Percentiles rank a stretch among this genome's conserved stretches.
Conservation (phyloP, 2,113 vertebrate genomes). For the Macrotus californicus region DNA sequence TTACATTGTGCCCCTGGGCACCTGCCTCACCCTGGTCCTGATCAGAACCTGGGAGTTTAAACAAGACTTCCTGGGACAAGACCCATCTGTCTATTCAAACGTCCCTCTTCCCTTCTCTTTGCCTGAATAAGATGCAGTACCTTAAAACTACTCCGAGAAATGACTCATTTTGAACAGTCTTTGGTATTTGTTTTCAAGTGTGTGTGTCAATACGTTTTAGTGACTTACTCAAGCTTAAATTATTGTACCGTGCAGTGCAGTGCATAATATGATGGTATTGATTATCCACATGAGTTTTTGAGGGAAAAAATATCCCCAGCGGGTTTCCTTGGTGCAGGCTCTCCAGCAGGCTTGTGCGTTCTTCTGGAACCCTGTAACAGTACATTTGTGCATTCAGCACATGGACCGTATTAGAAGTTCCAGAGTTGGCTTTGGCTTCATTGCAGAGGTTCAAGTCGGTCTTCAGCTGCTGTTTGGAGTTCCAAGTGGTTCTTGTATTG, state of each 20-base stretch:
- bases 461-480: slow-evolving; percentile 56
- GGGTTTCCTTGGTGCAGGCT: not conserved
- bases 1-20: fast-evolving
- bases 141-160: not conserved
- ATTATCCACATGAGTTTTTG: not conserved
- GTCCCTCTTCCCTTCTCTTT: not conserved
- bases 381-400: not conserved
- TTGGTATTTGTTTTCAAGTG: not conserved
- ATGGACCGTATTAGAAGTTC: not conserved
- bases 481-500: slow-evolving; percentile 41
- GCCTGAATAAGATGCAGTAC: not conserved
- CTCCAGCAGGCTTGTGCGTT: not conserved
- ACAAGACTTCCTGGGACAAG: too few species aligned
- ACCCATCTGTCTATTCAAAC: not conserved
- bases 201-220: not conserved
- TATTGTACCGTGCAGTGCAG: fast-evolving
- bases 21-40: not conserved
- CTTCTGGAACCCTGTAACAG: not conserved
- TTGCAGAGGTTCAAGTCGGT: slow-evolving; percentile 33
- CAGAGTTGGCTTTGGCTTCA: slow-evolving; percentile 25
- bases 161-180: not conserved
- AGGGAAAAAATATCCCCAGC: not conserved
- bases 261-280: not conserved
- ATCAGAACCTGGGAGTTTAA: not conserved
- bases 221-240: not conserved